Conservation (phyloP, 37 sponge, comb jelly and placozoan species). For the Lycopodina hypogea region DNA sequence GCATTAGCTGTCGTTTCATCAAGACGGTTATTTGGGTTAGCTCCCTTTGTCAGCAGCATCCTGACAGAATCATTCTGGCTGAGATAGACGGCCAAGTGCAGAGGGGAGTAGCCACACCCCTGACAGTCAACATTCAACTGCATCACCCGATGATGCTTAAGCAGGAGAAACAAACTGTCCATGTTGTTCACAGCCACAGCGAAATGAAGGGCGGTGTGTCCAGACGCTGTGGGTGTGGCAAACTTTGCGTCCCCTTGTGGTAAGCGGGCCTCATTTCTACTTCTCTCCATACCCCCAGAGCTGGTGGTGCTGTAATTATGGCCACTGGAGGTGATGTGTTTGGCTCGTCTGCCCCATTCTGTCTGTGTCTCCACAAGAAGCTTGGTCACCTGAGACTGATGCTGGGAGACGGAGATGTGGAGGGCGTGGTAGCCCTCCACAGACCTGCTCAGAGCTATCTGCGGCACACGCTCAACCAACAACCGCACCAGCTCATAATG, state of each 20-base stretch:
- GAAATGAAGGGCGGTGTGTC: slow-evolving; percentile 67
- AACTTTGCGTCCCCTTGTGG: slow-evolving; percentile 12
- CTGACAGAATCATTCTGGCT: slow-evolving; percentile 1
- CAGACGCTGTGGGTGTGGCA: slow-evolving; percentile 31
- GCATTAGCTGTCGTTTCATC: background rate
- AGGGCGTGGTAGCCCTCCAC: slow-evolving; percentile 67
- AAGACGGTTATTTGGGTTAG: slow-evolving; percentile 35
- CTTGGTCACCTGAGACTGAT: slow-evolving; percentile 18
- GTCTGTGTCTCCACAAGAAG: slow-evolving; percentile 17
- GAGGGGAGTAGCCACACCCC: slow-evolving; percentile 54
- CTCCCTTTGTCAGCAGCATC: slow-evolving; percentile 39
- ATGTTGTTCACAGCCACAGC: slow-evolving; percentile 48
- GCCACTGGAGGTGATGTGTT: background rate
- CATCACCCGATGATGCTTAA: slow-evolving; percentile 25
- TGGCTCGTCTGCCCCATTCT: background rate
- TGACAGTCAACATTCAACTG: slow-evolving; percentile 19
- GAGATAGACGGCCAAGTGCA: slow-evolving; percentile 56
- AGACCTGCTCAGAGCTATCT: slow-evolving; percentile 27
- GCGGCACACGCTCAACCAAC: slow-evolving; percentile 28
- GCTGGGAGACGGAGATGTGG: slow-evolving; percentile 48
- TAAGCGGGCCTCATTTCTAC: background rate
- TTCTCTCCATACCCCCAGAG: background rate
- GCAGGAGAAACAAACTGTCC: slow-evolving; percentile 22
- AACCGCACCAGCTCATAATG: slow-evolving; percentile 10
- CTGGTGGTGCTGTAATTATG: too few species aligned